Conservation (phyloP, 2,113 vertebrate genomes). For the Rhynchopsitta pachyrhyncha region DNA sequence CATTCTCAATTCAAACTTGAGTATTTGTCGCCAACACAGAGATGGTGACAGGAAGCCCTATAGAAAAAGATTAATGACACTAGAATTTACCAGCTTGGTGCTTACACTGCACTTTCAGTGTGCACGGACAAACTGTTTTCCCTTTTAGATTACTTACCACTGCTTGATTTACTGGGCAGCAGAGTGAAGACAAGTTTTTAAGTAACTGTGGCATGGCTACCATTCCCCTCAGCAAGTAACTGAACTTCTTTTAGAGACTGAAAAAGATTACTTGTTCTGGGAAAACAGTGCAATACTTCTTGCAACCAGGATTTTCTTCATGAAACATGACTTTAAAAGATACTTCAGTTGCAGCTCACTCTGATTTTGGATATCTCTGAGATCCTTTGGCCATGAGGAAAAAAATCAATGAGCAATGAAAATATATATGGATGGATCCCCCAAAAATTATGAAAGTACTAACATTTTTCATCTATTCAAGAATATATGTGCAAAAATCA, state of each 20-base stretch:
- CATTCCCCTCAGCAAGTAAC: slow-evolving; percentile 35
- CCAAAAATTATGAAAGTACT: background rate
- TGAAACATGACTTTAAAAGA: background rate
- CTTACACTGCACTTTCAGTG: slow-evolving; percentile 62
- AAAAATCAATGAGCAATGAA: background rate
- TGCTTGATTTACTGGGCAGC: slow-evolving; percentile 68
- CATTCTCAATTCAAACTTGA: slow-evolving; percentile 31
- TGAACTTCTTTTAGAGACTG: background rate
- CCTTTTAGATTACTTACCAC: slow-evolving; percentile 48
- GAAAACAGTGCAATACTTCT: background rate
- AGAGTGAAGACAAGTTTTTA: slow-evolving; percentile 67
- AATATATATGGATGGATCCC: background rate
- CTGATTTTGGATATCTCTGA: background rate
- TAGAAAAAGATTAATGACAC: slow-evolving; percentile 71
- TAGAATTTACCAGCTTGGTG: slow-evolving; percentile 51
- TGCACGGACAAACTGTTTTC: slow-evolving; percentile 62
- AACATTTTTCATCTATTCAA: background rate
- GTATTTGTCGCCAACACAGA: slow-evolving; percentile 1
- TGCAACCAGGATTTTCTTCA: background rate
- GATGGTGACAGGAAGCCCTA: slow-evolving; percentile 42
- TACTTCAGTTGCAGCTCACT: background rate
- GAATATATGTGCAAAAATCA: background rate
- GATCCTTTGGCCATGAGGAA: background rate
- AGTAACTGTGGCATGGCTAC: slow-evolving; percentile 56
- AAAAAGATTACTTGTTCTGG: slow-evolving; percentile 11